Percentiles rank a stretch among this genome's conserved stretches.
Evolutionary conservation across 2,797 vertebrate species (phyloP).

Genomic region (Huso huso): DNA sequence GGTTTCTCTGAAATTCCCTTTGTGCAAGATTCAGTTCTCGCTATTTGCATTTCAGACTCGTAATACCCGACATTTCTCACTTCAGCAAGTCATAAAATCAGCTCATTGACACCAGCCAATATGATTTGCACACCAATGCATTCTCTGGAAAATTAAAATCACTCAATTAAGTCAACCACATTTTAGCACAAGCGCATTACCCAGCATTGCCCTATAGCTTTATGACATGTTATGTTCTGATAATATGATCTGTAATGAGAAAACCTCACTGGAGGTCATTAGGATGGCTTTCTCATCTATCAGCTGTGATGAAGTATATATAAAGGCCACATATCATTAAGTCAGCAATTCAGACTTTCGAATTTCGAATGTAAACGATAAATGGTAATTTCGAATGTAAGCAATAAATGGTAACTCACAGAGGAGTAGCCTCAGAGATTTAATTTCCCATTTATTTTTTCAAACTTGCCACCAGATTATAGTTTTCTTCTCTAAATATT

Average conservation of each 20-base stretch:
- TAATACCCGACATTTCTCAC: too few species aligned
- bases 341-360: neutral
- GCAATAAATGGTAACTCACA: neutral
- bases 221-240: neutral
- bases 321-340: slow-evolving; percentile 6
- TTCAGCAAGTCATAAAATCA: too few species aligned
- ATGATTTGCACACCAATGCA: too few species aligned
- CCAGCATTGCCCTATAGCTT: neutral
- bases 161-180: neutral
- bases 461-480: too few species aligned
- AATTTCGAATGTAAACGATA: neutral
- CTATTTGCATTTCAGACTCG: too few species aligned
- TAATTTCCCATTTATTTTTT: neutral
- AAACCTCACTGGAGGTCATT: slow-evolving; percentile 1
- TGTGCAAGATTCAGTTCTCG: too few species aligned
- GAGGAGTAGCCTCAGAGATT: neutral
- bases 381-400: neutral
- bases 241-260: neutral
- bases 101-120: too few species aligned
- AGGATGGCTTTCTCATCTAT: neutral
- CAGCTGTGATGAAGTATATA: neutral
- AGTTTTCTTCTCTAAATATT: too few species aligned
- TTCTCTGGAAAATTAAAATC: neutral
- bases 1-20: too few species aligned
- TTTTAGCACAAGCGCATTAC: neutral